Conservation (phyloP, 2,797 vertebrate genomes). For the Clamator glandarius region DNA sequence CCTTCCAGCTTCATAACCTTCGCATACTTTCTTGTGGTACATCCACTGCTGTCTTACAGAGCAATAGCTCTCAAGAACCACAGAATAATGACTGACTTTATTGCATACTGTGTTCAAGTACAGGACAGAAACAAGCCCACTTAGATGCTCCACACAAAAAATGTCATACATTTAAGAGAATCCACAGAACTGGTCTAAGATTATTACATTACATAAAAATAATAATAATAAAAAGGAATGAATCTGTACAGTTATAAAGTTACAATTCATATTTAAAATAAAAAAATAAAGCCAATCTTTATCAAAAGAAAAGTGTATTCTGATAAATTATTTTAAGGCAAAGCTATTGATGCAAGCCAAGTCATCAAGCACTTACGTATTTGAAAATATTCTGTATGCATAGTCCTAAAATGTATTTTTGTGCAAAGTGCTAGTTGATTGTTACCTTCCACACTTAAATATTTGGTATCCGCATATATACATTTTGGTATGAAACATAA, state of each 20-base stretch:
- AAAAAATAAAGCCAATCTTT: background rate
- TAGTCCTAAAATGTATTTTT: background rate
- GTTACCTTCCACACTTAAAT: background rate
- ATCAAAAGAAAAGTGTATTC: background rate
- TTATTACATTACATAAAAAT: background rate
- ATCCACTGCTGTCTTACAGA: background rate
- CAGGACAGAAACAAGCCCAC: background rate
- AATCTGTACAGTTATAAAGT: background rate
- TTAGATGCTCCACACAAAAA: background rate
- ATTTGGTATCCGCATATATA: background rate
- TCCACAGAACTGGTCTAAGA: background rate
- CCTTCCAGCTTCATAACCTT: background rate
- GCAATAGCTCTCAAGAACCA: background rate
- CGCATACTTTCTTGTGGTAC: background rate
- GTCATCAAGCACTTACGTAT: background rate
- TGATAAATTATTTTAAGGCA: background rate
- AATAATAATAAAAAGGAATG: background rate
- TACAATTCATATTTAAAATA: background rate
- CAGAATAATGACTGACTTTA: background rate
- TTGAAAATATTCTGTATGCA: background rate
- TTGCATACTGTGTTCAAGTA: background rate
- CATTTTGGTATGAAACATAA: background rate
- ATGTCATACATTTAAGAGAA: background rate
- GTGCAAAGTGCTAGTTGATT: background rate
- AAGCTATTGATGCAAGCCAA: background rate